Evolutionary conservation across 1,140 invertebrate species (phyloP).

Genomic region (Nilaparvata lugens): DNA sequence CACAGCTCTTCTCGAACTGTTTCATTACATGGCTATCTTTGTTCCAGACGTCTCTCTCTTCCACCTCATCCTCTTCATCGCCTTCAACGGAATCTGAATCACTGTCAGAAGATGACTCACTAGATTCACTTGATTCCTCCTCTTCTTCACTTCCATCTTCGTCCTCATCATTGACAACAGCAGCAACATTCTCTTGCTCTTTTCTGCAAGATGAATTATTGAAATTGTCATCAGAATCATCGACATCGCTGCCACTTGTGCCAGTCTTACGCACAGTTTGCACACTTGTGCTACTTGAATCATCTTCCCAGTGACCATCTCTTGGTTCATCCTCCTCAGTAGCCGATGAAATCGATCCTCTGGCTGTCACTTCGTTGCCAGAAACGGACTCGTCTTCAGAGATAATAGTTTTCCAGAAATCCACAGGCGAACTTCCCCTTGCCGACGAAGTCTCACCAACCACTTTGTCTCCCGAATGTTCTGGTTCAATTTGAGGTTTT

Average conservation of each 20-base stretch:
- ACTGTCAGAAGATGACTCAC: conserved; percentile 14
- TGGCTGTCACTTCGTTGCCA: background rate
- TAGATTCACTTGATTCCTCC: conserved; percentile 2
- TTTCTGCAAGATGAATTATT: too few species aligned
- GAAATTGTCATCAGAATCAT: conserved; percentile 15
- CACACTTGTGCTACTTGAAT: conserved; percentile 29
- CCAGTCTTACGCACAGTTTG: conserved; percentile 24
- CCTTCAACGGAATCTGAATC: conserved; percentile 14
- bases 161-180: background rate
- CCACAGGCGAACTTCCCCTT: conserved; percentile 13
- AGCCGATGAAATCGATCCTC: conserved; percentile 8
- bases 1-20: background rate
- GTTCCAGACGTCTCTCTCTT: background rate
- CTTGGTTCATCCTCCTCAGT: conserved; percentile 20
- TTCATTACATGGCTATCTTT: conserved; percentile 5
- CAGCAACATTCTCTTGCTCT: background rate
- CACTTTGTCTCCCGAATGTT: background rate
- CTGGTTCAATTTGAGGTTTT: too few species aligned
- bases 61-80: conserved; percentile 18
- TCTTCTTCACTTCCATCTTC: conserved; percentile 4
- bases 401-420: conserved; percentile 27
- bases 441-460: background rate
- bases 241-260: conserved; percentile 18
- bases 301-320: conserved; percentile 26
- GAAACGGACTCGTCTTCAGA: conserved; percentile 11